Evolutionary conservation across 2,113 vertebrate genomes (phyloP), one percentile per base, ranked within the genome.

Genomic region (Centrocercus urophasianus): DNA sequence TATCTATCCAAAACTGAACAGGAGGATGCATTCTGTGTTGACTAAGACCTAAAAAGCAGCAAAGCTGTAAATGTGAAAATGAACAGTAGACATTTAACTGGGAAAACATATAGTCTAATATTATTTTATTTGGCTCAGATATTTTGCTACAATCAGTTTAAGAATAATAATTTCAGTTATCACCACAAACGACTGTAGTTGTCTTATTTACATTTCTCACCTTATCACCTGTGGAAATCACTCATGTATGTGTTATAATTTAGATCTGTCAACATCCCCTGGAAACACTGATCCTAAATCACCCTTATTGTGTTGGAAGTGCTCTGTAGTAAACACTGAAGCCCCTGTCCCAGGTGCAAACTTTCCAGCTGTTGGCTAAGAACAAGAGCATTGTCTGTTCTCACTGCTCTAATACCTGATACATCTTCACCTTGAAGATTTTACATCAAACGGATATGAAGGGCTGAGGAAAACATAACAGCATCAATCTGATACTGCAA

Each of bases 401-500:
- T 83, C 74, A 67, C 22, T 34, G 28, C 60, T 91, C 88, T 56
- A 71, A 60, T 88, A 67, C 64, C 72, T 86, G 67, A 86, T 32
- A 71, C 4, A 74, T 42, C 25, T 19, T 73, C 45, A 93, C n/a
- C 24, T 38, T 74, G 63, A 88, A 86, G 42, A 43, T 83, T 88
- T 74, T 45, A 66, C 64, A 60, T 74, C 66, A 83, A 86, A 86
- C 15, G 38, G 56, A 80, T 93, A 83, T 93, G 79, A 56, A 88
- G 47, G 50, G 21, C 50, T 80, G 0, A 2, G 42, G 50, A 76
- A 77, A 25, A 19, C 48, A 18, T 22, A 88, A 45, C 28, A 0
- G 28, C 42, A 60, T 63, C 48, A 73, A 6, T 8, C 4, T 1
- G 1, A 34, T 83, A 45, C 17, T 22, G n/a, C 56, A 81, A 30